Base-by-base conservation (phyloP, 2,888 invertebrate genomes). In the Cephalotes varians region DNA sequence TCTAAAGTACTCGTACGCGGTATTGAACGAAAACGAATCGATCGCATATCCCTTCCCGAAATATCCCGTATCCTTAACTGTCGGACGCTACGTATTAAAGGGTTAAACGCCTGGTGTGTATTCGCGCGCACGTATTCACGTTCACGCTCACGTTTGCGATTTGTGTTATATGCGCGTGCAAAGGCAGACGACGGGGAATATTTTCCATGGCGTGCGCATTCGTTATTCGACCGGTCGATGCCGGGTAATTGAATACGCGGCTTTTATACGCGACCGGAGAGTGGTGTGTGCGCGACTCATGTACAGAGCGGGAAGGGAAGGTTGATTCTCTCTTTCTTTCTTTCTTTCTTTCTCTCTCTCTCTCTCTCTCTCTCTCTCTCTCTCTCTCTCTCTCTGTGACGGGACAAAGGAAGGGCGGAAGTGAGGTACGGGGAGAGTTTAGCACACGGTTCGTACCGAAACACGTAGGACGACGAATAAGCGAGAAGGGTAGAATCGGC, bases 171-270 rank as follows among this genome's bases (percentile, higher is more conserved):
- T 69, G 73, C 81, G 85, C 84, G 88, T 58, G 85, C 79, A 76
- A 85, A 82, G 88, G 86, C 88, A 85, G 69, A 69, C 69, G 88
- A 87, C 86, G 83, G 81, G 74, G 85, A 87, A 92, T 91, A 91
- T 92, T 92, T 92, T 91, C 89, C 91, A 85, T 88, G 90, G 88
- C 90, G 91, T 90, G 91, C 90, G 90, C 91, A 91, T 92, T 92
- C 91, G 91, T 91, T 91, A 92, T 91, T 90, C 90, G 91, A 88
- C 84, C 90, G 90, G 88, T 92, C 92, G 92, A 92, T 92, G 90
- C 88, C 82, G 88, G 89, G 88, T 92, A 92, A 92, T 92, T 92
- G 92, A 92, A 92, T 92, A 92, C 91, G 91, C 91, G 87, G 88
- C 90, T 89, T 91, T 91, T 90, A 91, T 92, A 91, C 87, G 89